phyloP scores from a whole-genome alignment of 2,797 vertebrate genomes.

The Atherinosoma microstoma region DNA sequence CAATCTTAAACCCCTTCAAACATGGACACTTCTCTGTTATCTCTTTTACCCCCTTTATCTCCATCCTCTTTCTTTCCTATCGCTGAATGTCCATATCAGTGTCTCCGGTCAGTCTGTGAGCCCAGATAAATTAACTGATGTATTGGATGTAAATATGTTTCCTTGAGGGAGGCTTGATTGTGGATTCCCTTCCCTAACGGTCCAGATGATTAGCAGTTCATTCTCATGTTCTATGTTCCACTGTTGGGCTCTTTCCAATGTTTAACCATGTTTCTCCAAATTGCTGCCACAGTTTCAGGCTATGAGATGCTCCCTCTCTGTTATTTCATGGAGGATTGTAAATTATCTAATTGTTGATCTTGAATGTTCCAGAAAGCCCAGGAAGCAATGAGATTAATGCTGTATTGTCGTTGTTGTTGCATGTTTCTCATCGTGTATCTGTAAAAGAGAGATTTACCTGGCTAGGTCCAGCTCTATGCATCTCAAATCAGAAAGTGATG shows the following conservation, averaged over 20 bases:
- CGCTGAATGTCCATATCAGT: conserved; percentile 58
- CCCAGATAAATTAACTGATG: conserved; percentile 63
- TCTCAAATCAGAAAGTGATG: conserved; percentile 77
- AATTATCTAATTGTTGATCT: conserved; percentile 74
- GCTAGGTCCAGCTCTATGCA: conserved; percentile 80
- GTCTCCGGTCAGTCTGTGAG: conserved; percentile 68
- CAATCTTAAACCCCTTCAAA: conserved; percentile 37
- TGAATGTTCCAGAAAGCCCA: conserved; percentile 78
- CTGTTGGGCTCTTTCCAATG: conserved; percentile 51
- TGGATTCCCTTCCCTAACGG: conserved; percentile 43
- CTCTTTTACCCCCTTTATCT: conserved; percentile 27
- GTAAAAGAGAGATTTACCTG: conserved; percentile 80
- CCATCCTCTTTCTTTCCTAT: conserved; percentile 18
- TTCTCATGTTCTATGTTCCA: conserved; percentile 60
- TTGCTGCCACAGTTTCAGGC: conserved; percentile 41
- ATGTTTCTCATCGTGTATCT: conserved; percentile 83
- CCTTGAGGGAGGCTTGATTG: conserved; percentile 56
- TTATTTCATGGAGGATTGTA: conserved; percentile 74
- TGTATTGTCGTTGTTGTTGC: conserved; percentile 83
- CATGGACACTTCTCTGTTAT: conserved; percentile 37
- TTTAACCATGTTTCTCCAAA: conserved; percentile 57
- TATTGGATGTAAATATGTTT: conserved; percentile 76
- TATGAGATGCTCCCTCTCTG: conserved; percentile 53
- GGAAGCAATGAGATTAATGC: conserved; percentile 80
- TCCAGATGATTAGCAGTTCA: conserved; percentile 43